Evolutionary conservation across 1,140 invertebrate genomes (phyloP).

Genomic region (Lysiphlebus fabarum): DNA sequence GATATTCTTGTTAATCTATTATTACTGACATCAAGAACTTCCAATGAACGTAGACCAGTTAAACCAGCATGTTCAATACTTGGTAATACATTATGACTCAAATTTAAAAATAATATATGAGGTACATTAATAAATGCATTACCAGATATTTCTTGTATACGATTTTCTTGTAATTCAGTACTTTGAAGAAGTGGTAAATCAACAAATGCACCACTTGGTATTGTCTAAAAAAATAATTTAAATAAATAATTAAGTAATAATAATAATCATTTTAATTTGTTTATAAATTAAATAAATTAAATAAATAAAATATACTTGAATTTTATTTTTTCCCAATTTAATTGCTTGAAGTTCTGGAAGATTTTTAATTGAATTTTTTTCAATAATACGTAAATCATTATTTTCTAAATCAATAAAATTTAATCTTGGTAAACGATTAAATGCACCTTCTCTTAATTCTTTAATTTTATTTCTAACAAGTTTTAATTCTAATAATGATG

Average conservation of each 20-base stretch:
- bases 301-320: slow-evolving; percentile 56
- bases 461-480: slow-evolving; percentile 73
- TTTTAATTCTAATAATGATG: slow-evolving; percentile 65
- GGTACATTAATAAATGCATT: slow-evolving; percentile 75
- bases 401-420: slow-evolving; percentile 73
- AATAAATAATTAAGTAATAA: background rate
- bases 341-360: slow-evolving; percentile 75
- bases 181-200: slow-evolving; percentile 71
- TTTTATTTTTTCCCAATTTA: slow-evolving; percentile 72
- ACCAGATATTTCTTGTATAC: slow-evolving; percentile 64
- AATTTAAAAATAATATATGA: slow-evolving; percentile 74
- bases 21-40: slow-evolving; percentile 75
- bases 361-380: slow-evolving; percentile 71
- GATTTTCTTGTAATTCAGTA: slow-evolving; percentile 79
- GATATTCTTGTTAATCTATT: slow-evolving; percentile 72
- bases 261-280: background rate
- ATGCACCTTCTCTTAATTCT: slow-evolving; percentile 68
- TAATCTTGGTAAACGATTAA: slow-evolving; percentile 68
- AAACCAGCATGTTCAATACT: slow-evolving; percentile 71
- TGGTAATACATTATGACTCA: slow-evolving; percentile 73
- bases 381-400: slow-evolving; percentile 76
- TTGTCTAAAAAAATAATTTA: slow-evolving; percentile 33
- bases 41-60: slow-evolving; percentile 68
- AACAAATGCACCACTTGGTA: slow-evolving; percentile 71
- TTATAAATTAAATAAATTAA: background rate